Percentiles rank a stretch among this genome's conserved stretches.
These are phyloP conservation scores for Rhizomys pruinosus DNA, from an alignment of 2,113 vertebrate species.

Conservation along the genomic window DNA sequence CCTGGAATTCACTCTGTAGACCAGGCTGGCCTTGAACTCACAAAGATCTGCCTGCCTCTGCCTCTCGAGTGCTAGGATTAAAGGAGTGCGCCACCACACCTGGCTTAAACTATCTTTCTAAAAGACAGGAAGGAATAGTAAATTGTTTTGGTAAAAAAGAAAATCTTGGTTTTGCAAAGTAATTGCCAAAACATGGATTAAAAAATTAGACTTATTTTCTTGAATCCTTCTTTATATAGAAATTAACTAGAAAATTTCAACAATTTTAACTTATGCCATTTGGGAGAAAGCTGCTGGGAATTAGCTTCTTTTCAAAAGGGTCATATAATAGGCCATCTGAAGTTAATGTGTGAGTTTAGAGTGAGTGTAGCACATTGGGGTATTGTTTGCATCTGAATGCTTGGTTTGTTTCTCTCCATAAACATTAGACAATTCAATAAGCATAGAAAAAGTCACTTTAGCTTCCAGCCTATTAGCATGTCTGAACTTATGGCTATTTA, in stretches of 20 bases:
- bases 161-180: background rate
- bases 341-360: slow-evolving; percentile 19
- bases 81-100: too few species aligned
- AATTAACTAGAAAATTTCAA: slow-evolving; percentile 1
- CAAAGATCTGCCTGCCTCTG: too few species aligned
- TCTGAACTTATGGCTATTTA: slow-evolving; percentile 44
- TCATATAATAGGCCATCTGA: slow-evolving; percentile 12
- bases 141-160: background rate
- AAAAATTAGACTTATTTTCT: background rate
- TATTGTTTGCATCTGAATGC: slow-evolving; percentile 42
- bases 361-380: slow-evolving; percentile 44
- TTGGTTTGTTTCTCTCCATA: slow-evolving; percentile 50
- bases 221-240: background rate
- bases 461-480: slow-evolving; percentile 62
- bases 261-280: background rate
- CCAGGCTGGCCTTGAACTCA: too few species aligned
- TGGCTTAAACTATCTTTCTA: background rate
- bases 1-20: too few species aligned
- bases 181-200: background rate
- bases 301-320: background rate
- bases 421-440: slow-evolving; percentile 59
- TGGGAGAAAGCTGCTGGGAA: background rate
- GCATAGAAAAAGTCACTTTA: slow-evolving; percentile 52
- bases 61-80: too few species aligned
- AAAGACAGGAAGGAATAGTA: background rate